Percentiles rank a stretch among this genome's conserved stretches.
Conservation (phyloP, 2,888 invertebrate genomes). For the Dasysyrphus tricinctus region DNA sequence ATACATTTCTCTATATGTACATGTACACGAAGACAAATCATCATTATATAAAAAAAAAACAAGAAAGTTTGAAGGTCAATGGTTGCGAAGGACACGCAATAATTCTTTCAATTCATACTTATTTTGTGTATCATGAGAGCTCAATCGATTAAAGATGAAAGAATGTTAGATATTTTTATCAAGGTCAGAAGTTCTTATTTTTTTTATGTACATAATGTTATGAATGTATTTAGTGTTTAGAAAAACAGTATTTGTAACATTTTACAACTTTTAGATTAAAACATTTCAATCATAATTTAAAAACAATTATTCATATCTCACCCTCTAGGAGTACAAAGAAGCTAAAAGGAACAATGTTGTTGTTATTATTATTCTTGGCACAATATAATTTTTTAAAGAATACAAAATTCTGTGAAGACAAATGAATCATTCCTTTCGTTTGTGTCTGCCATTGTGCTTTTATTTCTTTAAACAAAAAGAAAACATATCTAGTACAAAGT, state of each 20-base stretch:
- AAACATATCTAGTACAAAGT: constrained; percentile 7
- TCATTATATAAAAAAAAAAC: not conserved
- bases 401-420: not conserved
- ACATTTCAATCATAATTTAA: constrained; percentile 4
- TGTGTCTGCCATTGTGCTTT: constrained; percentile 27
- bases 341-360: constrained; percentile 6
- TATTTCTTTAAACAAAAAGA: constrained; percentile 5
- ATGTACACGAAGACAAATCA: not conserved
- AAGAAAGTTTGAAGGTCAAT: constrained; percentile 17
- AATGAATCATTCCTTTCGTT: constrained; percentile 25
- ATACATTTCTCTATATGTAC: not conserved
- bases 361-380: constrained; percentile 29
- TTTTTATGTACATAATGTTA: not conserved
- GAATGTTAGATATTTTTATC: constrained; percentile 7
- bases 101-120: constrained; percentile 4
- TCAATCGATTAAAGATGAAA: constrained; percentile 19
- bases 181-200: not conserved
- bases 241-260: not conserved
- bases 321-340: constrained; percentile 7
- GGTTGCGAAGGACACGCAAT: constrained; percentile 10
- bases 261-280: not conserved
- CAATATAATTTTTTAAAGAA: constrained; percentile 7
- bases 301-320: not conserved
- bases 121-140: constrained; percentile 6
- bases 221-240: not conserved